Conservation (phyloP, 30 jellyfish, hydroid and myxozoan species). For the Turritopsis rubra region DNA sequence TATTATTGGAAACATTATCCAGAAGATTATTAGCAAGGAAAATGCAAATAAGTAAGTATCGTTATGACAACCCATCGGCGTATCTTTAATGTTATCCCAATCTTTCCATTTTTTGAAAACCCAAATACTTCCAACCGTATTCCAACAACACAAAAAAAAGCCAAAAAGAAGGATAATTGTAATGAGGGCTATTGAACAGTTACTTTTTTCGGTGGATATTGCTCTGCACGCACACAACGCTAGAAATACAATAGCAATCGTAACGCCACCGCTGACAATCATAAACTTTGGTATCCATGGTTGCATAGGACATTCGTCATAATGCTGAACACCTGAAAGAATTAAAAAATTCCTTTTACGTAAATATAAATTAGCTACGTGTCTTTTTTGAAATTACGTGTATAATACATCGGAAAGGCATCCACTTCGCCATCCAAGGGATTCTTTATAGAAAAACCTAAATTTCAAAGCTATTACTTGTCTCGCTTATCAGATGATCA, state of each 20-base stretch:
- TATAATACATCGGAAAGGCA: no score
- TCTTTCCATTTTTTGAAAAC: conserved; percentile 21
- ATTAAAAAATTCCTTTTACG: no score
- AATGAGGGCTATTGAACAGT: neutral
- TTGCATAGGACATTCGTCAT: conserved; percentile 22
- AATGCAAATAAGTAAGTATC: conserved; percentile 6
- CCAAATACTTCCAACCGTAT: neutral
- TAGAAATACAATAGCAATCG: neutral
- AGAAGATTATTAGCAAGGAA: neutral
- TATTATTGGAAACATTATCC: neutral
- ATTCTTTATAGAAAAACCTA: no score
- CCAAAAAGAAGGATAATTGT: neutral
- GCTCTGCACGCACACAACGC: neutral
- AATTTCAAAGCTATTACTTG: no score
- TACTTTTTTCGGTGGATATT: neutral
- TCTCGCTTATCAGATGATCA: no score
- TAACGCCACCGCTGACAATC: conserved; percentile 17
- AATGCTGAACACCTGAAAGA: neutral
- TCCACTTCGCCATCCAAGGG: no score
- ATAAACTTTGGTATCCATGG: conserved; percentile 24
- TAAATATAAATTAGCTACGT: no score
- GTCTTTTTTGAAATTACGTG: neutral
- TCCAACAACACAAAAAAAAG: conserved; percentile 11
- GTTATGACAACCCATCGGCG: conserved; percentile 5
- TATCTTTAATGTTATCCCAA: conserved; percentile 17